These are phyloP conservation scores for Rhodinocichla rosea DNA, from an alignment of 2,113 vertebrate genomes.

Conservation along the genomic window DNA sequence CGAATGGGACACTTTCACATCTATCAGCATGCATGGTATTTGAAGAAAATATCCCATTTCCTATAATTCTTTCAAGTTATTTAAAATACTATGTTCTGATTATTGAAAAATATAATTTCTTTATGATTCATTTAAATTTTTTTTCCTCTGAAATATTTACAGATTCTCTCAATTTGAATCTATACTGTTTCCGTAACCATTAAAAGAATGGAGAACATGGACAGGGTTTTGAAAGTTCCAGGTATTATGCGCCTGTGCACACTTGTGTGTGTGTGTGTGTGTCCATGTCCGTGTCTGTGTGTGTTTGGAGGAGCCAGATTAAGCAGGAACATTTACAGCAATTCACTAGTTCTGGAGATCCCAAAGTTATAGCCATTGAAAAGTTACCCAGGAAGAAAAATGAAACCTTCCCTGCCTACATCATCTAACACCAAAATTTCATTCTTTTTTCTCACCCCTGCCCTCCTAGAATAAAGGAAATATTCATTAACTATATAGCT, in stretches of 20 bases:
- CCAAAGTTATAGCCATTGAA: neutral
- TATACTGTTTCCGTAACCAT: neutral
- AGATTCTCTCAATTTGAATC: neutral
- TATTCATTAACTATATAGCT: neutral
- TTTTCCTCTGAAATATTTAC: neutral
- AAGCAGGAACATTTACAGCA: neutral
- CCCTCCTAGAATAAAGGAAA: neutral
- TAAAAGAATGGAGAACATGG: neutral
- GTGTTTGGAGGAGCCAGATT: neutral
- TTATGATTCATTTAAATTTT: neutral
- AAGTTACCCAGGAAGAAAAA: neutral
- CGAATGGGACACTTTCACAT: neutral
- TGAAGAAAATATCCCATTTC: neutral
- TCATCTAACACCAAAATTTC: neutral
- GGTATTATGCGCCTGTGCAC: neutral
- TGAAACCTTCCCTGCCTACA: neutral
- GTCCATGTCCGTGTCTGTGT: neutral
- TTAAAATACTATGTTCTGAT: neutral
- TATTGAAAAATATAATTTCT: neutral
- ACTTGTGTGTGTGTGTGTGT: accelerated
- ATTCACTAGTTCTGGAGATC: neutral
- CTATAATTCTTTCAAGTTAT: neutral
- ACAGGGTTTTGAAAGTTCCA: neutral
- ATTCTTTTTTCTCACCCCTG: neutral
- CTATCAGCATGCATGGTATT: neutral